Conservation (phyloP, 2,797 vertebrate genomes). For the Brachymystax lenok region DNA sequence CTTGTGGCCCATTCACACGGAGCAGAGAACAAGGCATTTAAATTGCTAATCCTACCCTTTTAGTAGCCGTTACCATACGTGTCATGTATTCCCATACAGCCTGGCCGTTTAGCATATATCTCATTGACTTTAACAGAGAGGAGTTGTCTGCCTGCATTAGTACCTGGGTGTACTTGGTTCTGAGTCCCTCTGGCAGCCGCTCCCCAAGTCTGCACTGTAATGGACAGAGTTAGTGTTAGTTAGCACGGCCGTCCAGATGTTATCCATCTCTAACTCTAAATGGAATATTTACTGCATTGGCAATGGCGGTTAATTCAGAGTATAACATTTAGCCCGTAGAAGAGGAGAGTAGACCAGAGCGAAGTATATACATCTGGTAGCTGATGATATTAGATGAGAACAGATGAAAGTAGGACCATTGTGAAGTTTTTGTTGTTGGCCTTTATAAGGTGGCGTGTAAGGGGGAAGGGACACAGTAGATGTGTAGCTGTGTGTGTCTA, state of each 20-base stretch:
- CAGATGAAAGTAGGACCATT: background rate
- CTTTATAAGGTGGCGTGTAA: background rate
- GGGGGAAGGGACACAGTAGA: background rate
- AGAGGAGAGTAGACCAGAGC: background rate
- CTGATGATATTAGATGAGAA: background rate
- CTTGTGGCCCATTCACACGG: slow-evolving; percentile 54
- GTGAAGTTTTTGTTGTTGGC: background rate
- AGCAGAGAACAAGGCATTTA: slow-evolving; percentile 61
- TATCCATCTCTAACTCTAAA: slow-evolving; percentile 42
- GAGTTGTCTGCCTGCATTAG: slow-evolving; percentile 57
- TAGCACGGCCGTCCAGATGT: slow-evolving; percentile 39
- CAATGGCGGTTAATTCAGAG: background rate
- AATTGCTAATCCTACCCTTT: slow-evolving; percentile 70
- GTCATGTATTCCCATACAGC: slow-evolving; percentile 54
- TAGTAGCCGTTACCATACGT: slow-evolving; percentile 47
- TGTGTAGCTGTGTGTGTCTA: background rate
- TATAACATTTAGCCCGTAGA: background rate
- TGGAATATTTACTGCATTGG: slow-evolving; percentile 42
- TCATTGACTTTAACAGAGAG: slow-evolving; percentile 56
- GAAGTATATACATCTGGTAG: background rate
- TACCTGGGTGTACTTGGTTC: slow-evolving; percentile 29
- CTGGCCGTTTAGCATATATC: slow-evolving; percentile 65
- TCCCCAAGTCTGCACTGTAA: background rate
- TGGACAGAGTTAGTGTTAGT: slow-evolving; percentile 21
- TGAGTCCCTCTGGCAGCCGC: background rate